A percentile compares a stretch with the other conserved stretches of the same genome.
phyloP scores from a whole-genome alignment of 2,888 invertebrate genomes.

The Aricia artaxerxes region DNA sequence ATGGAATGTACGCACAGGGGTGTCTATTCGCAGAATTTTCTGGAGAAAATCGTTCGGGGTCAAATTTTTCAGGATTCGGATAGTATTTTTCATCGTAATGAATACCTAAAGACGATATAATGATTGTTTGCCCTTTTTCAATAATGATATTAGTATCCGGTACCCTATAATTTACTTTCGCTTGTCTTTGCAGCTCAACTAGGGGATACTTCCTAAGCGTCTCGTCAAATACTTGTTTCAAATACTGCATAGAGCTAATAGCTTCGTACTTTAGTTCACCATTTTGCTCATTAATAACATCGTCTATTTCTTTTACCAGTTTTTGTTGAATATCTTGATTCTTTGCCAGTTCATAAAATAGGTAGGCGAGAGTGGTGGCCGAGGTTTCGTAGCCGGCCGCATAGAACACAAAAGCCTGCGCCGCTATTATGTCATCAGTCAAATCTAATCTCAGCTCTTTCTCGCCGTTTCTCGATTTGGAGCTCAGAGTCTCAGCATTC shows the following conservation, averaged over 20 bases:
- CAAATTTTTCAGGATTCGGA: conserved; percentile 65
- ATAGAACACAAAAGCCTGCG: conserved; percentile 68
- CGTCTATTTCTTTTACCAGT: conserved; percentile 53
- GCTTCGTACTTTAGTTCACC: conserved; percentile 60
- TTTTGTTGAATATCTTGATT: conserved; percentile 61
- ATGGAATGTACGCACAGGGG: conserved; percentile 61
- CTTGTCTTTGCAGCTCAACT: conserved; percentile 58
- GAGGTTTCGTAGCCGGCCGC: conserved; percentile 70
- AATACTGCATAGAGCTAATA: conserved; percentile 59
- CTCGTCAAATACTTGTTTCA: conserved; percentile 58
- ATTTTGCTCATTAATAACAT: conserved; percentile 48
- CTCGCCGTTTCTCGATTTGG: conserved; percentile 32
- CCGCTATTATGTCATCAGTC: conserved; percentile 54
- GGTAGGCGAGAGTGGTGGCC: conserved; percentile 59
- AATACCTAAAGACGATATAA: conserved; percentile 58
- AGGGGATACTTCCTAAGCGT: conserved; percentile 70
- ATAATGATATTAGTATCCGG: conserved; percentile 57
- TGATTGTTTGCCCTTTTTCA: conserved; percentile 53
- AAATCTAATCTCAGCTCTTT: conserved; percentile 48
- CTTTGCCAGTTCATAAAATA: conserved; percentile 57
- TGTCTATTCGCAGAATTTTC: conserved; percentile 53
- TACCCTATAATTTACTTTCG: conserved; percentile 53
- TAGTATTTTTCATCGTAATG: conserved; percentile 66
- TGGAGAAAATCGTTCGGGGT: conserved; percentile 67
- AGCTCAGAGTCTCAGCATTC: conserved; percentile 9